Evolutionary conservation across 2,113 vertebrate species (phyloP), one percentile per base, ranked within the genome.

Genomic region (Thymallus thymallus): DNA sequence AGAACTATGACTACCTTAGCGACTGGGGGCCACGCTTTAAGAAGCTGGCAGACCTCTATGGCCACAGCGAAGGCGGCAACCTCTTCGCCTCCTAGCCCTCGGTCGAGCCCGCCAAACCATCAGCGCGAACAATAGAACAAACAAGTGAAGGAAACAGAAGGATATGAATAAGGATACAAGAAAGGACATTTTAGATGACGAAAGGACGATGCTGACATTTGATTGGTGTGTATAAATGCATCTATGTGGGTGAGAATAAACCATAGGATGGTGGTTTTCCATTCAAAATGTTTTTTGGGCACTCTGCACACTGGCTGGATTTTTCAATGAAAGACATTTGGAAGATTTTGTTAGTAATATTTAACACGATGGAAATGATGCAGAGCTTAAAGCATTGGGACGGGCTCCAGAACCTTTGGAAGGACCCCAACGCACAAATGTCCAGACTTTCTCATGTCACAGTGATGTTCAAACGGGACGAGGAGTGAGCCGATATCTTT

Each of bases 21-120:
- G 95, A 95, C 87, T 98, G 96, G 96, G 96, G 96, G 2, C 95
- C 94, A 3, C 93, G 95, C 0, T 98, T 98, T 75, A 94, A 94
- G 88, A 94, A 94, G 72, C 95, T 97, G 0, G 95, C 96, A 0
- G 96, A 97, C 72, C 94, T 98, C 88, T 98, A 97, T 9, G 94
- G 95, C 10, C 92, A 82, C 9, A 41, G 86, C 0, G 93, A 93
- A 70, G 76, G 35, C 71, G 90, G 94, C 24, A 91, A 88, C 73
- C 68, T 93, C 46, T 93, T 93, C 83, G 95, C 94, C 80, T 96
- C 94, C 82, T 96, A 95, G 94, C 94, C 89, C 14, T 26, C 66
- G 72, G 26, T 80, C 30, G 23, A 30, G 46, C 22, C 45, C 6
- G 20, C n/a, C 6, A 9, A 41, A 51, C 3, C 48, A 41, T 60